Evolutionary conservation across 2,113 vertebrate genomes (phyloP).

Genomic region (Sapajus apella): DNA sequence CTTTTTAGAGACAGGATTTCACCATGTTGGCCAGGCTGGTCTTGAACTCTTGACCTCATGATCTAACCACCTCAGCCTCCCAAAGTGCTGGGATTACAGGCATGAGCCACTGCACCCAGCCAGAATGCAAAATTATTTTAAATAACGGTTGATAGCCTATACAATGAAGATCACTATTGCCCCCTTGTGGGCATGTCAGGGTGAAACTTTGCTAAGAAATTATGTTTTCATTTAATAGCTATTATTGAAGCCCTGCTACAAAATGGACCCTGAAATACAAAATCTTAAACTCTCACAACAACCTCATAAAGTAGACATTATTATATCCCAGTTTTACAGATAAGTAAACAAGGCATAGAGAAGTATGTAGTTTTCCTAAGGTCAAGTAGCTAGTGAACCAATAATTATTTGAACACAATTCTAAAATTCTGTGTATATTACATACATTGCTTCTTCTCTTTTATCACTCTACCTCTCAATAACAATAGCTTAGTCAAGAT

Average conservation of each 20-base stretch:
- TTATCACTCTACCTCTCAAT: not conserved
- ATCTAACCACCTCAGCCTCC: too few species aligned
- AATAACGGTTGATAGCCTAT: not conserved
- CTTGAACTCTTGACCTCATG: too few species aligned
- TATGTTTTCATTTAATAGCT: not conserved
- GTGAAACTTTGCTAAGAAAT: not conserved
- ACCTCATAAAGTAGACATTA: not conserved
- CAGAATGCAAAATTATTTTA: constrained; percentile 4
- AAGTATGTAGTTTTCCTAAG: not conserved
- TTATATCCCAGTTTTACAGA: not conserved
- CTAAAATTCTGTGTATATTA: not conserved
- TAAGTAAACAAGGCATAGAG: not conserved
- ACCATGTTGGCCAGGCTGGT: too few species aligned
- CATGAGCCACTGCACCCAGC: too few species aligned
- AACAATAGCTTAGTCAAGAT: not conserved
- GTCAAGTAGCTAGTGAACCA: constrained; percentile 2
- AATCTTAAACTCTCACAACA: not conserved
- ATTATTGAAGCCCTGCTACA: not conserved
- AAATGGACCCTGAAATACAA: constrained; percentile 19
- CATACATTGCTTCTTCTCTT: not conserved
- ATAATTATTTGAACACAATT: constrained; percentile 1
- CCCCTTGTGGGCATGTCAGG: constrained; percentile 48
- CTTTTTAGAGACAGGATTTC: too few species aligned
- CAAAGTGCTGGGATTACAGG: too few species aligned
- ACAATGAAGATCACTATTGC: constrained; percentile 38